These are phyloP conservation scores for Diorhabda sublineata DNA, from an alignment of 1,140 invertebrate genomes.

Conservation along the genomic window DNA sequence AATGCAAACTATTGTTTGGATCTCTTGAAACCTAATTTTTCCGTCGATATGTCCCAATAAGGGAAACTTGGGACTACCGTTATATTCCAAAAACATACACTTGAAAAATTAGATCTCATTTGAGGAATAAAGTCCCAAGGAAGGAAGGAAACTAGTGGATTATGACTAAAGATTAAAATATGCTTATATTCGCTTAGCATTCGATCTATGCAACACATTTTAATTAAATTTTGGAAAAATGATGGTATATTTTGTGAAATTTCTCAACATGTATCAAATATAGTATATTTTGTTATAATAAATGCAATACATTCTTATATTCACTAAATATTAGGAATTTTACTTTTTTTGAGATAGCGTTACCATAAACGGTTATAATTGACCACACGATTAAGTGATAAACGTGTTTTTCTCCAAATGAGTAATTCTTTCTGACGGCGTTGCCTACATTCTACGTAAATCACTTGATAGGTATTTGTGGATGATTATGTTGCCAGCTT, in stretches of 20 bases:
- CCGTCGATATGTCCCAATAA: no score
- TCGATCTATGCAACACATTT: neutral
- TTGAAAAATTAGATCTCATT: no score
- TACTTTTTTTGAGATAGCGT: neutral
- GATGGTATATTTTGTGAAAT: neutral
- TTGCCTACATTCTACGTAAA: neutral
- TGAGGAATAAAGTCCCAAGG: no score
- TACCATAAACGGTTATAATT: neutral
- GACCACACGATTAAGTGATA: neutral
- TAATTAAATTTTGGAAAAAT: neutral
- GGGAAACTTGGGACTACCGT: no score
- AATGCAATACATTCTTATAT: neutral
- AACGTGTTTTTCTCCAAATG: neutral
- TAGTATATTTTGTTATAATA: neutral
- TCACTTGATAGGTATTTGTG: neutral
- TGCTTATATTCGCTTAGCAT: no score
- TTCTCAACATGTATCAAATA: neutral
- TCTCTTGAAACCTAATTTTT: no score
- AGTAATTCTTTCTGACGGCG: neutral
- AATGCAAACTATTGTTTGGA: no score
- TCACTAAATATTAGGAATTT: neutral
- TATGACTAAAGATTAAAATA: no score
- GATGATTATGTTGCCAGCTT: neutral
- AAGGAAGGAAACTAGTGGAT: no score
- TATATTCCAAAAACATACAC: no score